phyloP scores from a whole-genome alignment of 92 coral and sea anemone species.

The Porites rus region DNA sequence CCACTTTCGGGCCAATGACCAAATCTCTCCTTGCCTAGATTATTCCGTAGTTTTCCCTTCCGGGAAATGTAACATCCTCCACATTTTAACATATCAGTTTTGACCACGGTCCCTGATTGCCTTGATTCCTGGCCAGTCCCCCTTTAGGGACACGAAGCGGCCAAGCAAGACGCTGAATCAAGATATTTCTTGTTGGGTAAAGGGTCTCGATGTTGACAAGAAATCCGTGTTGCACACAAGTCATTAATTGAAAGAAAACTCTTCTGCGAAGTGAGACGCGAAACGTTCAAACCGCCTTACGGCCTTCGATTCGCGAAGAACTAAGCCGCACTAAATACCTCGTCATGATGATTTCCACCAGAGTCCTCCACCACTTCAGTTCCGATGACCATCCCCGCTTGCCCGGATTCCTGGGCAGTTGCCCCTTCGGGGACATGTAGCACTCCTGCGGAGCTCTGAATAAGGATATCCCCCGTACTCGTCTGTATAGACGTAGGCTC shows the following conservation, averaged over 20 bases:
- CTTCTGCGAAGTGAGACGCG: no score
- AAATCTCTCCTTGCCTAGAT: no score
- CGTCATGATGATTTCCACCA: slow-evolving; percentile 2
- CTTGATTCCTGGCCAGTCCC: no score
- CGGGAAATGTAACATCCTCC: no score
- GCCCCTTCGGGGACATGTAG: slow-evolving; percentile 35
- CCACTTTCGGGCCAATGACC: no score
- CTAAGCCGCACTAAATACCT: neutral
- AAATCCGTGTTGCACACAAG: neutral
- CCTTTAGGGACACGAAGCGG: neutral
- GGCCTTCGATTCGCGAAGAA: neutral
- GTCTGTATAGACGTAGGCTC: slow-evolving; percentile 24
- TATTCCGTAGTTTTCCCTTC: no score
- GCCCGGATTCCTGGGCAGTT: slow-evolving; percentile 36
- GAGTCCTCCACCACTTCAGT: slow-evolving; percentile 35
- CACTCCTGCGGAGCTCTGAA: slow-evolving; percentile 43
- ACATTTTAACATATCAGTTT: no score
- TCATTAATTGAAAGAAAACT: neutral
- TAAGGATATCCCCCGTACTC: slow-evolving; percentile 17
- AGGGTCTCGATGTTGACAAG: no score
- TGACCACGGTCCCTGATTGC: no score
- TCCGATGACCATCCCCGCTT: slow-evolving; percentile 37
- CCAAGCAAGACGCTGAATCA: neutral
- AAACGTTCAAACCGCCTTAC: neutral
- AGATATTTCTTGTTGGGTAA: no score